phyloP scores from a whole-genome alignment of 1,140 invertebrate species.

The Brachionus koreanus region DNA sequence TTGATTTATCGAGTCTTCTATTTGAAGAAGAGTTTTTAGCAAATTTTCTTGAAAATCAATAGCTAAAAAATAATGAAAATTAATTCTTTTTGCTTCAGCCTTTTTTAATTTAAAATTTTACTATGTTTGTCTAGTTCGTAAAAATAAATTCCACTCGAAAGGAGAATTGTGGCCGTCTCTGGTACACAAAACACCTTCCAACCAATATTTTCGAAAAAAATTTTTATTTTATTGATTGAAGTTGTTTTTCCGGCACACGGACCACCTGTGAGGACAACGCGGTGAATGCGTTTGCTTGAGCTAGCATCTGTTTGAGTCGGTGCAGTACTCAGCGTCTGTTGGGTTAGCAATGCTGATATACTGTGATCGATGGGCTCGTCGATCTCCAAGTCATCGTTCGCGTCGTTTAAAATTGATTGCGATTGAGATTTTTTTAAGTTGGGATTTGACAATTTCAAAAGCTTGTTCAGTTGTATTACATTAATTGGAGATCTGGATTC shows the following conservation, averaged over 20 bases:
- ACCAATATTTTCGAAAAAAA: constrained; percentile 97
- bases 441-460: constrained; percentile 15
- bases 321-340: neutral
- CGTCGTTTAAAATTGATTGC: neutral
- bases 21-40: constrained; percentile 90
- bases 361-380: neutral
- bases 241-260: constrained; percentile 99
- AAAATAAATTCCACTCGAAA: constrained; percentile 68
- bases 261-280: constrained; percentile 59
- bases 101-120: neutral
- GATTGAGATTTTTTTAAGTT: constrained; percentile 28
- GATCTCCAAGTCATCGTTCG: neutral
- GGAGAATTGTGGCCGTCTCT: constrained; percentile 91
- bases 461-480: neutral
- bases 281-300: neutral
- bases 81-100: neutral
- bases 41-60: constrained; percentile 87
- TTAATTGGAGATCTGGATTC: constrained; percentile 33
- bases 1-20: constrained; percentile 94
- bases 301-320: neutral
- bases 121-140: constrained; percentile 26
- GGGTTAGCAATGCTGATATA: neutral
- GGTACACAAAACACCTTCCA: constrained; percentile 99
- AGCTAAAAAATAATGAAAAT: neutral
- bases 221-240: constrained; percentile 87